Conservation (phyloP, 1,140 invertebrate genomes). For the Ceratina japonica region DNA sequence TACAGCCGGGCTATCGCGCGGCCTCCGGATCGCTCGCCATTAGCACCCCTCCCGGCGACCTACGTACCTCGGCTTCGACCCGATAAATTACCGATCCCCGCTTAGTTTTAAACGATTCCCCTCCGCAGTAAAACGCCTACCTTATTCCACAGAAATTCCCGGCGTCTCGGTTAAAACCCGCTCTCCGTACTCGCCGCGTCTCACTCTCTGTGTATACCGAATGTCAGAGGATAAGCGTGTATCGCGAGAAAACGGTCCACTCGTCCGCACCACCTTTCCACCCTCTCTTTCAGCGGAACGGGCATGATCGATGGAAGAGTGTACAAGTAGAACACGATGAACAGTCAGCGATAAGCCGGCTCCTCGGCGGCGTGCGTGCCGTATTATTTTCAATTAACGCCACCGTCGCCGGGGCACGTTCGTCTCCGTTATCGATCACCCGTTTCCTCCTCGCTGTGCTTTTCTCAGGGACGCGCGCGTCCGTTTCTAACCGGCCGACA, state of each 20-base stretch:
- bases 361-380: background rate
- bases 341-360: no score
- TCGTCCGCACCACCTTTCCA: no score
- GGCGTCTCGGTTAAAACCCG: background rate
- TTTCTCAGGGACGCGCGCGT: slow-evolving; percentile 4
- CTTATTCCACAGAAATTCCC: background rate
- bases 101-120: background rate
- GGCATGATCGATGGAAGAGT: no score
- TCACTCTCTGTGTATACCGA: no score
- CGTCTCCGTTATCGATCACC: slow-evolving; percentile 17
- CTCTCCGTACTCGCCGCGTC: no score
- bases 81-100: background rate
- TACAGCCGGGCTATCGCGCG: slow-evolving; percentile 9
- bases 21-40: slow-evolving; percentile 14
- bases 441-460: slow-evolving; percentile 16
- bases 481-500: background rate
- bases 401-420: background rate
- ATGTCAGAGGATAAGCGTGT: no score
- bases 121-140: background rate
- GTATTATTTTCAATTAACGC: slow-evolving; percentile 13
- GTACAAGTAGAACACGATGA: no score
- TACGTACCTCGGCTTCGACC: background rate
- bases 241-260: no score
- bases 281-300: no score
- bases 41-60: slow-evolving; percentile 5